Base-by-base conservation (phyloP, 2,113 vertebrate genomes). In the Ploceus nigricollis region DNA sequence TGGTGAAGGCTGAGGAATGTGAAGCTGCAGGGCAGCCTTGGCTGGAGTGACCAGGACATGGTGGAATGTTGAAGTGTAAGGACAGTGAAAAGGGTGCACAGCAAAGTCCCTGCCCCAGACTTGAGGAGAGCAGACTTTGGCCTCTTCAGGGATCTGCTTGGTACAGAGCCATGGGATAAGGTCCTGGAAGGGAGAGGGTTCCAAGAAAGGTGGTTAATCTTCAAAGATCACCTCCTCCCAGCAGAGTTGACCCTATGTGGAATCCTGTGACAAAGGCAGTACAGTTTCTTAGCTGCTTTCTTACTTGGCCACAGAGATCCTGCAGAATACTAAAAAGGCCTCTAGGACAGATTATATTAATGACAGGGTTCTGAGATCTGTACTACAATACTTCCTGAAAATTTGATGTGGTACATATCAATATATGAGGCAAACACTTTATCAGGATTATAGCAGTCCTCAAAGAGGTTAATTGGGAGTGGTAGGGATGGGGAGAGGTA, bases 141-240 rank as follows among this genome's bases (percentile, higher is more conserved):
- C 7, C 44, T 51, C 37, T 17, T 9, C 37, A 17, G 44, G 10
- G 33, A 65, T 58, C 37, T 65, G 77, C 22, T 37, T 20, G 15
- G 60, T 50, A 24, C 15, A 58, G 23, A 28, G 27, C 19, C 1
- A 1, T 14, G 33, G 33, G 53, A 20, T 39, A 53, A 82, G 17
- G 61, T 13, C 60, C 23, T 25, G 30, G 45, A 40, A 23, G 22
- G 27, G 20, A 44, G 33, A 73, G 37, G 6, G 7, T 0, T 1
- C n/a, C 66, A 56, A 1, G 30, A 71, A 71, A 51, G 17, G 1
- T 51, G n/a, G 22, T 37, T 1, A 9, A 0, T 44, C 23, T 20
- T 7, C 31, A 42, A 33, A 18, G 42, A 27, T 33, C 50, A 23
- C 18, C 15, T 61, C 56, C 30, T 78, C n/a, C 56, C 33, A 53